Evolutionary conservation across 1,140 invertebrate species (phyloP).

Genomic region (Limonius californicus): DNA sequence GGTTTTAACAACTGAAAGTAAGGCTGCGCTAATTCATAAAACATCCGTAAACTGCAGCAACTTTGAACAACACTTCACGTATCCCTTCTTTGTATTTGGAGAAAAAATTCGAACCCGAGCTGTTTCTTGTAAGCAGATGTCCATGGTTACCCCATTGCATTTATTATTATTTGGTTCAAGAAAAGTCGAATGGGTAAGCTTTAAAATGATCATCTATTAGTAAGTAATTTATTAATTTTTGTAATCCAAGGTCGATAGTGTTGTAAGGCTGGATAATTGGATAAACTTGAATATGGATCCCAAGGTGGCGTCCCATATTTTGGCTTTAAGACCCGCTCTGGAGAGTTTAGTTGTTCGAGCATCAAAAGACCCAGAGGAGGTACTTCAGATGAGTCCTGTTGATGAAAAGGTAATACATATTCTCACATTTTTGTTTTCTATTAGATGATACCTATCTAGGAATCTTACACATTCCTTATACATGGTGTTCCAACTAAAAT

Average conservation of each 20-base stretch:
- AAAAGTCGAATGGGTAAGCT: constrained; percentile 70
- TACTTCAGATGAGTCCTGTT: constrained; percentile 52
- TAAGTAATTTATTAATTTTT: background rate
- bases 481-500: too few relatives aligned
- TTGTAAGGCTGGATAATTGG: constrained; percentile 85
- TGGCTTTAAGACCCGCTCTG: constrained; percentile 81
- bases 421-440: too few relatives aligned
- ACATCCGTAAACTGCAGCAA: constrained; percentile 95
- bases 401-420: too few relatives aligned
- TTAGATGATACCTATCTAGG: too few relatives aligned
- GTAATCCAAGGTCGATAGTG: constrained; percentile 53
- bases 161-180: constrained; percentile 85
- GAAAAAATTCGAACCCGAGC: constrained; percentile 96
- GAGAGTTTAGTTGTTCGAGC: constrained; percentile 79
- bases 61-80: constrained; percentile 79
- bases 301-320: constrained; percentile 70
- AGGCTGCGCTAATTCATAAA: constrained; percentile 91
- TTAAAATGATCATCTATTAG: too few relatives aligned
- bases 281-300: constrained; percentile 86
- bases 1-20: constrained; percentile 93
- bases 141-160: constrained; percentile 94
- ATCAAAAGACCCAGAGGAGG: constrained; percentile 71
- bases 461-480: too few relatives aligned
- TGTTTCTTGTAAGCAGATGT: constrained; percentile 96
- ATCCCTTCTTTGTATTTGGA: constrained; percentile 95